phyloP scores from a whole-genome alignment of 2,113 vertebrate genomes.

The Dasyprocta punctata region DNA sequence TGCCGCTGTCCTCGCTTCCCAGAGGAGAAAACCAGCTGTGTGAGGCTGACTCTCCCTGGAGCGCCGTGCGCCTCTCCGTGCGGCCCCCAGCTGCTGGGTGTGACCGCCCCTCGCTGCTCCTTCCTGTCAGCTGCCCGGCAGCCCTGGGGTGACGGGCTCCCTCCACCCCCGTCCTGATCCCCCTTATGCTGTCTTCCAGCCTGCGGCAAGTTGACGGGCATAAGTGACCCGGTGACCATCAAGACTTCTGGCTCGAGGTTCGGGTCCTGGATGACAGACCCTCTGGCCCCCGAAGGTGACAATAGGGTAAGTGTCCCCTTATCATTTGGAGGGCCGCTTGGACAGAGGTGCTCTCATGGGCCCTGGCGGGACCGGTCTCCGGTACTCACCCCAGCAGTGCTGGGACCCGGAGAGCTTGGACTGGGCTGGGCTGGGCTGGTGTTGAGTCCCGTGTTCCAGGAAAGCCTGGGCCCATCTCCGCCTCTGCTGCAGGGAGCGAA shows the following conservation, averaged over 20 bases:
- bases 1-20: background rate
- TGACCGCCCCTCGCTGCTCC: no score
- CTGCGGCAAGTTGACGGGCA: conserved; percentile 97
- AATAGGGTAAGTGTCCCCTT: conserved; percentile 91
- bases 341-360: rapidly evolving
- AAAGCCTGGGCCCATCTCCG: background rate
- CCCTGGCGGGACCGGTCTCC: background rate
- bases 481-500: background rate
- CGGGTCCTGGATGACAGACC: conserved; percentile 99
- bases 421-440: no score
- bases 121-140: background rate
- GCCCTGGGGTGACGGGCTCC: background rate
- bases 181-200: conserved; percentile 89
- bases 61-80: background rate
- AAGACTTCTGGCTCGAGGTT: conserved; percentile 98
- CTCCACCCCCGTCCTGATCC: background rate
- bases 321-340: background rate
- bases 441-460: background rate
- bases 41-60: background rate
- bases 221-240: conserved; percentile 96
- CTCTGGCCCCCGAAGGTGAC: conserved; percentile 95
- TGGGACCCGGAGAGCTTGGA: rapidly evolving
- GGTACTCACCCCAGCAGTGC: rapidly evolving
- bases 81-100: background rate
- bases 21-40: background rate